Evolutionary conservation across 2,888 invertebrate genomes (phyloP).

Genomic region (Ctena decussata): DNA sequence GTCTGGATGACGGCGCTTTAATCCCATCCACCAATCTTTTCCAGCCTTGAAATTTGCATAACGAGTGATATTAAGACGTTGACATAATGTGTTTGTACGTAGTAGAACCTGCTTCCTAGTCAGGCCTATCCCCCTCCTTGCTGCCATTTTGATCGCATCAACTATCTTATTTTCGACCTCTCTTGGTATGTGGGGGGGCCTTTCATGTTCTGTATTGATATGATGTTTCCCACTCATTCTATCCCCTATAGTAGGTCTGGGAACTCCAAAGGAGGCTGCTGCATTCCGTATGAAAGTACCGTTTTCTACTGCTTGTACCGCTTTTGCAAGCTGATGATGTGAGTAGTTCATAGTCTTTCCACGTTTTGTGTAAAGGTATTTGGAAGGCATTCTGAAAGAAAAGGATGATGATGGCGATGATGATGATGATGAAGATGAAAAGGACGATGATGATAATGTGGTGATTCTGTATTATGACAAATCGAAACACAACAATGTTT

Average conservation of each 20-base stretch:
- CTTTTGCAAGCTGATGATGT: too few species aligned
- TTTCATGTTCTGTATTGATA: constrained; percentile 14
- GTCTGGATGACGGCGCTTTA: constrained; percentile 34
- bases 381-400: too few species aligned
- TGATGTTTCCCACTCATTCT: constrained; percentile 23
- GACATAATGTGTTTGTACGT: constrained; percentile 15
- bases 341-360: too few species aligned
- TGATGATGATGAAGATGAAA: too few species aligned
- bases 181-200: constrained; percentile 38
- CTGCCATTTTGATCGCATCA: constrained; percentile 34
- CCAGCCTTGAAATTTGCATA: constrained; percentile 27
- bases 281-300: too few species aligned
- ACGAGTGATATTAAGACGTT: background rate
- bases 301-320: too few species aligned
- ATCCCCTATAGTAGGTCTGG: constrained; percentile 32
- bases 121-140: constrained; percentile 49
- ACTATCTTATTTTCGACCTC: constrained; percentile 41
- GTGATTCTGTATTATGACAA: too few species aligned
- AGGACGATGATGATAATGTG: too few species aligned
- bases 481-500: too few species aligned
- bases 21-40: constrained; percentile 43
- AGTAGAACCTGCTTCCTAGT: constrained; percentile 34
- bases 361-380: too few species aligned
- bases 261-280: constrained; percentile 1
- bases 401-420: too few species aligned